Conservation (phyloP, 2,888 invertebrate species). For the Griposia aprilina region DNA sequence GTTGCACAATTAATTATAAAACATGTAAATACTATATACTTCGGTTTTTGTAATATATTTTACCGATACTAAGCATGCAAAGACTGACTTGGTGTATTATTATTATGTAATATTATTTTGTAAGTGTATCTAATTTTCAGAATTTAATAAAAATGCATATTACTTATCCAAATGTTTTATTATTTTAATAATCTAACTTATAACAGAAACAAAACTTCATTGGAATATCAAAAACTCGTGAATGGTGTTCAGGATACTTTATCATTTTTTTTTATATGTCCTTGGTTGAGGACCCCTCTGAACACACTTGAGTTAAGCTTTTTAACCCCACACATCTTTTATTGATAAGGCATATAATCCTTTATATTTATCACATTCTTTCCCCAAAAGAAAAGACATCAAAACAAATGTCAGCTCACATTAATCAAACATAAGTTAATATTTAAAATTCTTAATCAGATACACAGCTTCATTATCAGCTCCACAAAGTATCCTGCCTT, state of each 20-base stretch:
- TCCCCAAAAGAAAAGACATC: background rate
- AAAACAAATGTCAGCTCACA: background rate
- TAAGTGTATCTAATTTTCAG: slow-evolving; percentile 84
- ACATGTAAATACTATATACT: slow-evolving; percentile 66
- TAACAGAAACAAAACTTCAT: slow-evolving; percentile 1
- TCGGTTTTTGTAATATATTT: slow-evolving; percentile 78
- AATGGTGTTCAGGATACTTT: background rate
- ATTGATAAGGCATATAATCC: background rate
- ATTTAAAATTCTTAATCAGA: slow-evolving; percentile 92
- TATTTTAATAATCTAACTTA: slow-evolving; percentile 28
- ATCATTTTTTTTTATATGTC: background rate
- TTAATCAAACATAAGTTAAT: slow-evolving; percentile 68
- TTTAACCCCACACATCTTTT: background rate
- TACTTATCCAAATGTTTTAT: slow-evolving; percentile 71
- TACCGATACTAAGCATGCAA: slow-evolving; percentile 89
- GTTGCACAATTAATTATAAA: slow-evolving; percentile 61
- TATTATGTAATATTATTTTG: slow-evolving; percentile 80
- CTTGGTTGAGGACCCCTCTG: background rate
- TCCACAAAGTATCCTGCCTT: slow-evolving; percentile 94
- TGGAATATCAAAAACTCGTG: background rate
- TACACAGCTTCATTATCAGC: slow-evolving; percentile 97
- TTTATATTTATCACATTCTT: slow-evolving; percentile 5
- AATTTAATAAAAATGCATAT: slow-evolving; percentile 79
- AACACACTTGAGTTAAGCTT: background rate
- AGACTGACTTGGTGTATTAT: slow-evolving; percentile 90